A percentile compares a stretch with the other conserved stretches of the same genome.
Evolutionary conservation across 2,113 vertebrate species (phyloP).

Genomic region (Pungitius pungitius): DNA sequence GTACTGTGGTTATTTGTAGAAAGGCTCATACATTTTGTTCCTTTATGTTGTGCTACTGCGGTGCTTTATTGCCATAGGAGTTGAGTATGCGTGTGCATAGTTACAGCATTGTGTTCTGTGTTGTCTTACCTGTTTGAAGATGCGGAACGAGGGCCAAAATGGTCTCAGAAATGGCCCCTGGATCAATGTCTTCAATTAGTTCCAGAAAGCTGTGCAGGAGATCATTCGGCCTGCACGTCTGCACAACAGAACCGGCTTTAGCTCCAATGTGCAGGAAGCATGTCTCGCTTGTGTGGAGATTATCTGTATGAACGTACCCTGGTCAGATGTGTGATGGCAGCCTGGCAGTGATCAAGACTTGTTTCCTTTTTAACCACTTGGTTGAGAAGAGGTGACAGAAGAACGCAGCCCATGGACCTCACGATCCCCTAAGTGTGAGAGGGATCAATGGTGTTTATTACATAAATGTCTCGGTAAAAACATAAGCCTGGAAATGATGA

Average conservation of each 20-base stretch:
- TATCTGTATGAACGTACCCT: conserved; percentile 52
- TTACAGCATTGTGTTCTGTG: not conserved
- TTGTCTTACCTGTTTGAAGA: conserved; percentile 87
- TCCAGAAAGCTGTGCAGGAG: conserved; percentile 86
- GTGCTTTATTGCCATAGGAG: not conserved
- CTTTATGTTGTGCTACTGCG: not conserved
- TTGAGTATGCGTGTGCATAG: not conserved
- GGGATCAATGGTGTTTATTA: not conserved
- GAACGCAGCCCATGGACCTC: conserved; percentile 88
- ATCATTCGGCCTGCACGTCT: conserved; percentile 89
- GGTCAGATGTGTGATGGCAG: conserved; percentile 69
- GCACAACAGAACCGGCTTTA: conserved; percentile 34
- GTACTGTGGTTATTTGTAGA: not conserved
- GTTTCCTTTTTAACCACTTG: conserved; percentile 50
- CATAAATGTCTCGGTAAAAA: not conserved
- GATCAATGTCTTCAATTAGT: conserved; percentile 85
- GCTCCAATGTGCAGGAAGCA: fast-evolving
- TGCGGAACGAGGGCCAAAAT: conserved; percentile 84
- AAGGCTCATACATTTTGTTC: not conserved
- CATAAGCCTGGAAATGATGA: not conserved
- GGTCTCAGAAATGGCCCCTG: conserved; percentile 83
- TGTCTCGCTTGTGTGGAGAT: not conserved
- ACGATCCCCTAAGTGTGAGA: conserved; percentile 82
- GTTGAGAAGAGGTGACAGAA: conserved; percentile 84
- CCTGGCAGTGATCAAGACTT: conserved; percentile 62